Evolutionary conservation across 2,888 invertebrate species (phyloP), one percentile per base, ranked within the genome.

Genomic region (Lathronympha strigana): DNA sequence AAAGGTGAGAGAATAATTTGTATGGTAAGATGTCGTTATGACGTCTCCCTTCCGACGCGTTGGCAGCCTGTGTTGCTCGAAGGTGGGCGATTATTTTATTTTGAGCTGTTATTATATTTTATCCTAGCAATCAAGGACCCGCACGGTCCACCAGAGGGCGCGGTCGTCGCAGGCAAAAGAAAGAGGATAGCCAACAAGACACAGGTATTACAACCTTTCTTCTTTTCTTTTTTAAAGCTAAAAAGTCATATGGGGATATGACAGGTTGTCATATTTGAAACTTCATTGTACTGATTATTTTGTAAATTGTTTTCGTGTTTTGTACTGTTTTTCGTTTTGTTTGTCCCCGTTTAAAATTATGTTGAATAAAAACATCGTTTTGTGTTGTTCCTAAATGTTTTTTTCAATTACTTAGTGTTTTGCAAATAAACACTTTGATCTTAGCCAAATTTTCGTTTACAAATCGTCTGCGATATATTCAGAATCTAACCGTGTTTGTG

Each of bases 131-230:
- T 70, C 89, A 89, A 81, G 83, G 82, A 1, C 85, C 85, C 4
- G 81, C 84, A 0, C 79, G 86, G 64, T 80, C 83, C 0, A 85
- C 87, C 1, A 79, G 87, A 68, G 80, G 82, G 40, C 81, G 76
- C 67, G 78, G 78, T 1, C 78, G 77, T 61, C 69, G 73, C 53
- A 73, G 73, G 54, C 78, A 78, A 38, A 88, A 90, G 73, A 88
- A 91, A 75, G 84, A 82, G 13, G 84, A 87, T 66, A 83, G 82
- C 61, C 89, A 84, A 69, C 82, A 87, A 67, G 92, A 91, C 69
- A 86, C 88, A 71, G 89, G 92, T 92, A 75, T 69, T 51, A 38
- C 49, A 13, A 49, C 62, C n/a, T 49, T 57, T 21, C 21, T 15
- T 0, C 43, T 13, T 19, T 2, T 6, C 17, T 43, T 9, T n/a